These are phyloP conservation scores for Pelodytes ibericus DNA, from an alignment of 2,797 vertebrate species.

Conservation along the genomic window DNA sequence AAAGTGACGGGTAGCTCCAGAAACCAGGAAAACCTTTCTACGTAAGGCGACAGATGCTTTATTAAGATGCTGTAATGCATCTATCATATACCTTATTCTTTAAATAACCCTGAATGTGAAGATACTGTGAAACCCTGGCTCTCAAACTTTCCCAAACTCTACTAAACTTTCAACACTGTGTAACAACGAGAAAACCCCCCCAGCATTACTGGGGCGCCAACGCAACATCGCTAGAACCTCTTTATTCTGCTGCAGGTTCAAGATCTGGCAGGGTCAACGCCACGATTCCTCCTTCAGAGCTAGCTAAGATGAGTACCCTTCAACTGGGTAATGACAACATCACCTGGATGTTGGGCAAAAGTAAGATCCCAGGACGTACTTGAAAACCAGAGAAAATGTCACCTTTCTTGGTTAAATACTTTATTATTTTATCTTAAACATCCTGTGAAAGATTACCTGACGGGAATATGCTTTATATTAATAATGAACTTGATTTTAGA, in stretches of 20 bases:
- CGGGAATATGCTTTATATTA: constrained; percentile 62
- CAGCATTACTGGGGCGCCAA: no score
- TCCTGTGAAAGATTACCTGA: constrained; percentile 72
- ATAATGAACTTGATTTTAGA: constrained; percentile 48
- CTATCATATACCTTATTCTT: background rate
- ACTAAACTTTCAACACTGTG: background rate
- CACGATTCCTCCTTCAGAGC: no score
- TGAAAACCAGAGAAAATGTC: no score
- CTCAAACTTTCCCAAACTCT: background rate
- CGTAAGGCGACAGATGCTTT: background rate
- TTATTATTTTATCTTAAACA: no score
- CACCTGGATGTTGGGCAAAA: no score
- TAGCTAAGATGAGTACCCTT: no score
- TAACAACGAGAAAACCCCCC: background rate
- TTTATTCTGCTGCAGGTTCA: no score
- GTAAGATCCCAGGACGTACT: no score
- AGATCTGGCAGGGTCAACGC: no score
- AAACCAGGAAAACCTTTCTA: background rate
- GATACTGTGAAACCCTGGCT: background rate
- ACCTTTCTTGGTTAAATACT: no score
- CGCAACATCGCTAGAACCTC: no score
- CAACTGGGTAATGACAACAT: no score
- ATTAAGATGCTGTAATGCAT: background rate
- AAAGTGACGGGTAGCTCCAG: background rate
- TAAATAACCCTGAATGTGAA: background rate